phyloP scores from a whole-genome alignment of 2,888 invertebrate species.

The Nudaria mundana region DNA sequence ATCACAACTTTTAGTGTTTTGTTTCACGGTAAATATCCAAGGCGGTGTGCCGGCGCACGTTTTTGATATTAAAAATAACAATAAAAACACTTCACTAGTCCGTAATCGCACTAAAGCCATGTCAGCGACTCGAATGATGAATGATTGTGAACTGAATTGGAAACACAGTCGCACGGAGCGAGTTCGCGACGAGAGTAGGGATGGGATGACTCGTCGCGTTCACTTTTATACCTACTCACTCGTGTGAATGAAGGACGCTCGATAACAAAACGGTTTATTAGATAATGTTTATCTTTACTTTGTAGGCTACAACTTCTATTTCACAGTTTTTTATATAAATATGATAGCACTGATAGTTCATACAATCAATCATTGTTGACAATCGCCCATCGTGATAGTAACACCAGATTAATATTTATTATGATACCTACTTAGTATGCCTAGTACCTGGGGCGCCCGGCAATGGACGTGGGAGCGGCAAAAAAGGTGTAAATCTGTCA shows the following conservation, averaged over 20 bases:
- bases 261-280: constrained; percentile 32
- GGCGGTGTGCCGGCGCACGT: constrained; percentile 57
- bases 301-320: constrained; percentile 21
- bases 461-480: too few relatives aligned
- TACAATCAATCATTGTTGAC: constrained; percentile 29
- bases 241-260: constrained; percentile 25
- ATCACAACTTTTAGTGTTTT: constrained; percentile 51
- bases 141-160: constrained; percentile 27
- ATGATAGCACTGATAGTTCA: constrained; percentile 13
- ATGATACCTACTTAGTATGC: background rate
- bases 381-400: constrained; percentile 8
- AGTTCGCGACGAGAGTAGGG: constrained; percentile 30
- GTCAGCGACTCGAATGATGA: constrained; percentile 34
- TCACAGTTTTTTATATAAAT: constrained; percentile 25
- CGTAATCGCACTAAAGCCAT: constrained; percentile 64
- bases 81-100: constrained; percentile 71
- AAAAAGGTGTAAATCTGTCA: too few relatives aligned
- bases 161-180: constrained; percentile 5
- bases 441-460: too few relatives aligned
- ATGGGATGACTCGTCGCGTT: constrained; percentile 25
- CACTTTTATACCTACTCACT: constrained; percentile 29
- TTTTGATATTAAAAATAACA: constrained; percentile 68
- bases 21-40: constrained; percentile 68
- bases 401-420: background rate
- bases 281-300: constrained; percentile 25